These are phyloP conservation scores for Pollenia angustigena DNA, from an alignment of 2,888 invertebrate genomes.

Conservation along the genomic window DNA sequence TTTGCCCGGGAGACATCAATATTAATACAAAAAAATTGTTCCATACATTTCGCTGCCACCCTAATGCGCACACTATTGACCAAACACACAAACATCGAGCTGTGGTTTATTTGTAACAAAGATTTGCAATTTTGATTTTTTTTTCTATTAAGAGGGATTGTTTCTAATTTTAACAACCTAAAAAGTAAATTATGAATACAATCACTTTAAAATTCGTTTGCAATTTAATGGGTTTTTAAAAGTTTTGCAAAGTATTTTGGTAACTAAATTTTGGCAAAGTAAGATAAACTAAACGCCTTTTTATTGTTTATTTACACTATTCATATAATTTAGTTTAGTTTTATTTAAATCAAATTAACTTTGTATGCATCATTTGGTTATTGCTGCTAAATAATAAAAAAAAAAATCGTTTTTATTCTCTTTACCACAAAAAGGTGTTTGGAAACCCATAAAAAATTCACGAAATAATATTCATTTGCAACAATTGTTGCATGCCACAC, in stretches of 20 bases:
- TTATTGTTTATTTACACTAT: no score
- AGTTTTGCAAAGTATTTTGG: neutral
- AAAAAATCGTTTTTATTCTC: neutral
- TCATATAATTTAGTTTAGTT: neutral
- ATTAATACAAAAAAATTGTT: no score
- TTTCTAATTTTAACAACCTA: neutral
- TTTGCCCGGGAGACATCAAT: no score
- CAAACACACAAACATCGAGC: neutral
- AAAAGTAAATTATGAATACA: constrained; percentile 1
- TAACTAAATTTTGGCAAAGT: neutral
- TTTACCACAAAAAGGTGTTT: neutral
- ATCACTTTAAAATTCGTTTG: constrained; percentile 2
- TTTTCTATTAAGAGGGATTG: neutral
- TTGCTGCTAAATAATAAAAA: neutral
- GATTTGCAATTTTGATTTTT: neutral
- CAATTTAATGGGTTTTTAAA: neutral
- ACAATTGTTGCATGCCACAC: constrained; percentile 64
- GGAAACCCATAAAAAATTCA: constrained; percentile 18
- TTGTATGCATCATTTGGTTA: neutral
- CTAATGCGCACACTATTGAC: no score
- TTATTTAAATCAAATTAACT: neutral
- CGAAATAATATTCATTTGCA: constrained; percentile 44
- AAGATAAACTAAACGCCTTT: neutral
- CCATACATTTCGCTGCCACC: no score
- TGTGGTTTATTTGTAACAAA: neutral